Base-by-base conservation (phyloP, 2,888 invertebrate genomes). In the Phasia obesa region DNA sequence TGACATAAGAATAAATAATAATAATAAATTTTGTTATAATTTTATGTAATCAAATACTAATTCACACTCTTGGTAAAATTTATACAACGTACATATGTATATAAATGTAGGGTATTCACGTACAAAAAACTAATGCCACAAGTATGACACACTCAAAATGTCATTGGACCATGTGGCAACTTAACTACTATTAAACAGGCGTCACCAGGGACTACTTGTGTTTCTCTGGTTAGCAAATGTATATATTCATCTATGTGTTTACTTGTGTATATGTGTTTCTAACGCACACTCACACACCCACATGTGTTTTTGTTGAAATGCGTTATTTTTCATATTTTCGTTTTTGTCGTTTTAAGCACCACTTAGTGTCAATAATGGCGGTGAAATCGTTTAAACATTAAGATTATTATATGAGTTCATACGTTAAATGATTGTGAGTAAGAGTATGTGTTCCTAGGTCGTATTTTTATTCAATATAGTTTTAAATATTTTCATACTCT, bases 321-420 rank as follows among this genome's bases (percentile, higher is more conserved):
- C 17, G 27, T 78, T 79, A 42, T 77, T 42, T 73, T 73, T 55
- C 35, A 75, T 76, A 51, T 81, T 49, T 57, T 69, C 49, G 6
- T 70, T 80, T 69, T 64, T 57, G 69, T 57, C 57, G 57, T 75
- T 75, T 79, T 60, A 75, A 79, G 83, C 70, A 79, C 83, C 83
- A 83, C 83, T 83, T 79, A 75, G 70, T 83, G 83, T 79, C 83
- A 83, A 83, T 83, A 83, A 83, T 79, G 79, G 79, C 83, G 83
- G 83, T 83, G 75, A 83, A 83, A 83, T 83, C 79, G 75, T 83
- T 83, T 75, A 65, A 83, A 83, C 83, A 79, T 83, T 83, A 79
- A 70, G 75, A 79, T 64, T 64, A 71, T 57, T 65, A 65, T 51
- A 64, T n/a, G 64, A 62, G 55, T 38, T 9, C 42, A 42, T 23